Conservation (phyloP, 2,797 vertebrate genomes). For the Masticophis lateralis region DNA sequence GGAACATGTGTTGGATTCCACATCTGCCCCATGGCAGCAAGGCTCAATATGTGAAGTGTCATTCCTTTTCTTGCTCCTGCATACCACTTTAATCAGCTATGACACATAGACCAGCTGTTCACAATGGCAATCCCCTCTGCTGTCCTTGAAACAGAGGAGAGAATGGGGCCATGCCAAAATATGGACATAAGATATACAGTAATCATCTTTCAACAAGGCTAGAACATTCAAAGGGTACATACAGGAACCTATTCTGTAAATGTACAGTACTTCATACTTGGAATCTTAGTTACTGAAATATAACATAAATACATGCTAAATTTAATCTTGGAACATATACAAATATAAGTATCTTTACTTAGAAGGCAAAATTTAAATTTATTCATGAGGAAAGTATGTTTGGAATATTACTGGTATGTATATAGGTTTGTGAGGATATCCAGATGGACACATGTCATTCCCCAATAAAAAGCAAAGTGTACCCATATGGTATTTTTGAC, state of each 20-base stretch:
- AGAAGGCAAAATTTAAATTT: neutral
- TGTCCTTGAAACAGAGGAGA: neutral
- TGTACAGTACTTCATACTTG: neutral
- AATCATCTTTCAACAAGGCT: neutral
- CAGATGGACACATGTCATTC: neutral
- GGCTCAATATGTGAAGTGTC: conserved; percentile 57
- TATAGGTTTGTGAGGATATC: neutral
- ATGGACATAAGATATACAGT: neutral
- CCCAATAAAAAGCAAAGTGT: neutral
- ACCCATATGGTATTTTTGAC: neutral
- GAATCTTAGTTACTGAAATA: neutral
- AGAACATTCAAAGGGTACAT: neutral
- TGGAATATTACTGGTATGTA: neutral
- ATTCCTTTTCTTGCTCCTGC: conserved; percentile 56
- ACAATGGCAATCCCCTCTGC: neutral
- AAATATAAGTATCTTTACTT: neutral
- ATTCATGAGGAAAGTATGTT: neutral
- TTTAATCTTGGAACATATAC: neutral
- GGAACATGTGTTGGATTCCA: conserved; percentile 57
- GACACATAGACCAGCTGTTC: conserved; percentile 71
- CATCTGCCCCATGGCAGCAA: conserved; percentile 69
- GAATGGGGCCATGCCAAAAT: neutral
- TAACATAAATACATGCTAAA: neutral
- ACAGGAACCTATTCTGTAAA: neutral
- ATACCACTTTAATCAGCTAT: conserved; percentile 65